Base-by-base conservation (phyloP, 2,888 invertebrate species). In the Sinopyrophorus schimmeli region DNA sequence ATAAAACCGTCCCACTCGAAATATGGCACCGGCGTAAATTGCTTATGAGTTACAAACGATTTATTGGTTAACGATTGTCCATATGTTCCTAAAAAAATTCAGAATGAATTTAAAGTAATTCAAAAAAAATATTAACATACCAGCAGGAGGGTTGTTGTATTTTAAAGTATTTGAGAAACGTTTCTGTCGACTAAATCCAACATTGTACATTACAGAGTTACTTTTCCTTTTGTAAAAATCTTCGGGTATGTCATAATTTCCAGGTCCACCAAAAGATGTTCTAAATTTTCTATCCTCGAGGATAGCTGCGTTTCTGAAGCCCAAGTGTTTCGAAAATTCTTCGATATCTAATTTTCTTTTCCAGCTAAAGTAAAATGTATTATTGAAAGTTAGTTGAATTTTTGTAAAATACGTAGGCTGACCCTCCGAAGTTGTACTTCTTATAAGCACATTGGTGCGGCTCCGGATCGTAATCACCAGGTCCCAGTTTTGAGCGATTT, bases 1-100 rank as follows among this genome's bases (percentile, higher is more conserved):
- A 55, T 40, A 23, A 67, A 60, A 1, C 70, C 68, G 39, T 71
- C 69, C 61, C 61, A 66, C 57, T 73, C 71, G 34, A 73, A 69
- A 2, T 61, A 47, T 1, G 67, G 67, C 1, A 55, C 27, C 6
- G 49, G 46, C 1, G 63, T 63, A 44, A 70, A 60, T 15, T 61
- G 57, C 16, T 50, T 53, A 3, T 31, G 32, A 21, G 4, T 14
- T 5, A 21, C 27, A 5, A 30, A 15, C 10, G 47, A 23, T 6
- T 18, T 9, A 7, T 37, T 28, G 1, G 14, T 17, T 5, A 16
- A 3, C 4, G 41, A 31, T 9, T 35, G 38, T 5, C 14, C 12
- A 10, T 59, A 57, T 4, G 55, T 59, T 5, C 57, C 57, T 53
- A 24, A 7, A 32, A n/a, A n/a, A 12, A 37, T 39, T 3, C 18